Conservation (phyloP, 1,140 invertebrate species). For the Andricus grossulariae region DNA sequence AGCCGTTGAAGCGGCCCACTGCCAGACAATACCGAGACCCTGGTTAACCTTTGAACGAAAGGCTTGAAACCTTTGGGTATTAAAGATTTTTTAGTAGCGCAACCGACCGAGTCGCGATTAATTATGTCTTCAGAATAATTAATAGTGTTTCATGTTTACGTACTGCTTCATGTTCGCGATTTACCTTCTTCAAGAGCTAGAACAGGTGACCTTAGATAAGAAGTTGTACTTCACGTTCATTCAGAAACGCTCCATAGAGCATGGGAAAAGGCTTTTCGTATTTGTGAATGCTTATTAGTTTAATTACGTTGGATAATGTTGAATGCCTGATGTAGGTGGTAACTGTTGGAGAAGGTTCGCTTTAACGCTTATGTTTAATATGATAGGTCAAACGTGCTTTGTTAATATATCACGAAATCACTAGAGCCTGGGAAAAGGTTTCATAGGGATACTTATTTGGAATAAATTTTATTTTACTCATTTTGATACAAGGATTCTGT, state of each 20-base stretch:
- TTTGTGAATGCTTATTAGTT: neutral
- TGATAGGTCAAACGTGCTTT: no score
- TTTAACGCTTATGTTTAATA: neutral
- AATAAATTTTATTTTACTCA: no score
- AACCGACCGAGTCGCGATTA: constrained; percentile 10
- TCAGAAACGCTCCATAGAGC: no score
- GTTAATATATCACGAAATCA: no score
- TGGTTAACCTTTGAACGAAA: constrained; percentile 74
- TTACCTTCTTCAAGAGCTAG: no score
- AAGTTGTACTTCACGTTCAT: no score
- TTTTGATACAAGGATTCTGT: no score
- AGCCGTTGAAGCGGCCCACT: constrained; percentile 66
- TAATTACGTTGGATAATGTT: neutral
- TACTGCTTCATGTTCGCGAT: neutral
- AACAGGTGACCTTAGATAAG: no score
- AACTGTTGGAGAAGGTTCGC: constrained; percentile 7
- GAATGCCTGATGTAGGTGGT: constrained; percentile 11
- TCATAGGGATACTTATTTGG: no score
- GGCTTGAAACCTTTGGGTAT: constrained; percentile 43
- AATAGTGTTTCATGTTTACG: neutral
- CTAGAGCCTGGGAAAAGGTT: no score
- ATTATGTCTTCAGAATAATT: constrained; percentile 10
- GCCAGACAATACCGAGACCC: constrained; percentile 66
- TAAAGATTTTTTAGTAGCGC: constrained; percentile 27
- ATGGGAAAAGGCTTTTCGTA: no score